Evolutionary conservation across 1,140 invertebrate genomes (phyloP).

Genomic region (Aricia agestis): DNA sequence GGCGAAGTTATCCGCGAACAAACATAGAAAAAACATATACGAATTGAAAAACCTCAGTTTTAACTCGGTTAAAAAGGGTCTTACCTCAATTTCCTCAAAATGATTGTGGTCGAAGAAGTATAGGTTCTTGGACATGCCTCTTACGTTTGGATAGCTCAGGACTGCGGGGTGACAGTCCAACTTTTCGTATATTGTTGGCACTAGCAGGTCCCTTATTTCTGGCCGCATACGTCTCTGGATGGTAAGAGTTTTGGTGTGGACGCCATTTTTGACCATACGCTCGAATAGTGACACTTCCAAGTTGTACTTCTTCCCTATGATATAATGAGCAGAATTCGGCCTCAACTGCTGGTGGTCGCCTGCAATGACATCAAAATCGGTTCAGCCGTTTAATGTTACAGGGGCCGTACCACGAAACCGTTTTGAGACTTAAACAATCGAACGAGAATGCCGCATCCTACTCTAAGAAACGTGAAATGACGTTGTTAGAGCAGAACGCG

Average conservation of each 20-base stretch:
- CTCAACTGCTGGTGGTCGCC: constrained; percentile 88
- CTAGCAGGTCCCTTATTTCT: constrained; percentile 78
- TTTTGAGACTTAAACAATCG: no score
- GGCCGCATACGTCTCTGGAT: constrained; percentile 82
- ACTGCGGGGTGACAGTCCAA: constrained; percentile 78
- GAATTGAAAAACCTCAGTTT: no score
- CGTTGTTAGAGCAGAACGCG: no score
- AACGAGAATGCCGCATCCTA: no score
- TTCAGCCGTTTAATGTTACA: no score
- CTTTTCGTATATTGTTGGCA: constrained; percentile 79
- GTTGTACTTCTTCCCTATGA: constrained; percentile 78
- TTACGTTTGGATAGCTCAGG: constrained; percentile 67
- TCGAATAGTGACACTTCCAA: constrained; percentile 86
- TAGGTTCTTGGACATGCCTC: constrained; percentile 76
- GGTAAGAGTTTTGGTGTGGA: constrained; percentile 74
- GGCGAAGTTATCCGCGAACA: no score
- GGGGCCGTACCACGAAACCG: no score
- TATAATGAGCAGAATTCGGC: constrained; percentile 79
- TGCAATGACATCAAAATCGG: constrained; percentile 33
- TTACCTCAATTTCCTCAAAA: constrained; percentile 70
- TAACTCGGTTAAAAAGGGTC: no score
- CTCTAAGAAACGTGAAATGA: no score
- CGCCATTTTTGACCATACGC: constrained; percentile 79
- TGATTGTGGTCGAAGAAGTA: constrained; percentile 79
- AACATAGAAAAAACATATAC: no score